These are phyloP conservation scores for Dastarcus helophoroides DNA, from an alignment of 2,888 invertebrate species.

Conservation along the genomic window DNA sequence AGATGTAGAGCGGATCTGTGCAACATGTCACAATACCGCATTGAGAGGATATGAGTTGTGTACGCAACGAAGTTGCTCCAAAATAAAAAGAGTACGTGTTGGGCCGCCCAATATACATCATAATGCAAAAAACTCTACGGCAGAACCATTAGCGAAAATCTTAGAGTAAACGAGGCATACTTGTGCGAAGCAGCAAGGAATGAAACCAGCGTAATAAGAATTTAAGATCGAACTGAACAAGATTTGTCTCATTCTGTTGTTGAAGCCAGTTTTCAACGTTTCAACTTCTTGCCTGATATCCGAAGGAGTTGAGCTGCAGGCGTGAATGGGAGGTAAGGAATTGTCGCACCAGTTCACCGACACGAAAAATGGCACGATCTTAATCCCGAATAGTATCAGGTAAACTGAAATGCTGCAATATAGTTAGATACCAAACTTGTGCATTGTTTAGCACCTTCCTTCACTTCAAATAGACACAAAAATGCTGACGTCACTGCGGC, in stretches of 20 bases:
- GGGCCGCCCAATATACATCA: conserved; percentile 71
- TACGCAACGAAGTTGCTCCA: conserved; percentile 73
- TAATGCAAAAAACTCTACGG: conserved; percentile 57
- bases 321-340: conserved; percentile 52
- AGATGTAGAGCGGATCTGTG: conserved; percentile 85
- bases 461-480: too few species aligned
- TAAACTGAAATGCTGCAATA: conserved; percentile 59
- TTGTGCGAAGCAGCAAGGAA: conserved; percentile 84
- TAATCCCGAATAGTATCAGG: conserved; percentile 69
- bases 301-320: conserved; percentile 60
- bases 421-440: conserved; percentile 2
- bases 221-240: conserved; percentile 66
- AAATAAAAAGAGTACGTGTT: conserved; percentile 77
- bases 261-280: conserved; percentile 74
- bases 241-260: conserved; percentile 77
- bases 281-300: conserved; percentile 78
- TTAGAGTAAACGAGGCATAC: conserved; percentile 36
- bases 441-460: conserved; percentile 1
- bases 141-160: conserved; percentile 1
- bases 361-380: conserved; percentile 67
- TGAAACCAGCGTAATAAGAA: conserved; percentile 79
- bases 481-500: too few species aligned
- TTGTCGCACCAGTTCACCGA: conserved; percentile 35
- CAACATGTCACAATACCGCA: conserved; percentile 72
- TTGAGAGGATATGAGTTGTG: conserved; percentile 51